Base-by-base conservation (phyloP, 2,113 vertebrate genomes). In the Arothron firmamentum region DNA sequence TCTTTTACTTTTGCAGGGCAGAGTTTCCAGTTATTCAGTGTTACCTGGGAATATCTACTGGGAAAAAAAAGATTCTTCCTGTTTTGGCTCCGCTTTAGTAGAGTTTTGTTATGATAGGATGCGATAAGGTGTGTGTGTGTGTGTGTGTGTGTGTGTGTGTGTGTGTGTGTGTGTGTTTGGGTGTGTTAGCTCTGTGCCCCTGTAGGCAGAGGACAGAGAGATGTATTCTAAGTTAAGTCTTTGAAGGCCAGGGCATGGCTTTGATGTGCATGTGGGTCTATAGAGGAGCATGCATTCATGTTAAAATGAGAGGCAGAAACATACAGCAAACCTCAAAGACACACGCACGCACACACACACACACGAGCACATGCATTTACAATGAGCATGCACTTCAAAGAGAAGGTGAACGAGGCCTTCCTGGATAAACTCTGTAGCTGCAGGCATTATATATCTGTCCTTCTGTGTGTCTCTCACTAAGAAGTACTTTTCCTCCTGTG, bases 261-360 rank as follows among this genome's bases (percentile, higher is more conserved):
- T 91, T 91, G 90, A 91, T 86, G 89, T 91, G 88, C 73, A 88
- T 83, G 83, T 69, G 62, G 80, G 53, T 83, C 87, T 82, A 85
- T 77, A 87, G 85, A 86, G 72, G 72, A 73, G 50, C 62, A 75
- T 53, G 86, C 59, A 90, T 91, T 91, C 88, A 90, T 88, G 85
- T 91, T 91, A 59, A 90, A 91, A 91, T 90, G 87, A 91, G 89
- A 70, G 71, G 81, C 68, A 75, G 80, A 90, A 88, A 88, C 81
- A 86, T 88, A 85, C 71, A 80, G 80, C 72, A 75, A 72, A 74
- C 70, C 80, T 82, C 80, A 86, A 82, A 83, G 61, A 68, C 67
- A 71, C 59, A 67, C 61, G 65, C 67, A 67, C 59, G 55, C 45
- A 6, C 45, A 6, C 59, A 66, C 58, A 62, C 60, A 68, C 67